Conservation (phyloP, 2,888 invertebrate genomes). For the Myathropa florea region DNA sequence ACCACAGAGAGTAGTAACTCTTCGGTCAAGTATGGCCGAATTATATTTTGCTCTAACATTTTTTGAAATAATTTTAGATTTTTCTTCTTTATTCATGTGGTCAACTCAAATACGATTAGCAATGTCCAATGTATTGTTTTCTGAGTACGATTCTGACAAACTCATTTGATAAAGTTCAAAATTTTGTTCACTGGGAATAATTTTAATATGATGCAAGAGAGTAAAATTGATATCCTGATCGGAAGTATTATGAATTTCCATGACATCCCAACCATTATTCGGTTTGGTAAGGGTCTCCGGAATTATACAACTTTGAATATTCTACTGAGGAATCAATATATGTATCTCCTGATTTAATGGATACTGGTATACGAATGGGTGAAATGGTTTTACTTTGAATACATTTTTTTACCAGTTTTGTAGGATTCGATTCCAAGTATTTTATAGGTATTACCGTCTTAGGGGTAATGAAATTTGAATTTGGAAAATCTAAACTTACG, state of each 20-base stretch:
- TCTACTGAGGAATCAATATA: neutral
- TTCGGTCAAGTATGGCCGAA: too few relatives aligned
- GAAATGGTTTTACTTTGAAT: neutral
- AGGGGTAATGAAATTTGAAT: conserved; percentile 8
- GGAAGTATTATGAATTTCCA: too few relatives aligned
- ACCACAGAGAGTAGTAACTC: neutral
- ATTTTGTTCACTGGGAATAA: neutral
- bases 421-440: conserved; percentile 17
- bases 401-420: conserved; percentile 17
- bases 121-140: neutral
- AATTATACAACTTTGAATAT: conserved; percentile 8
- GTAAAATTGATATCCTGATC: neutral
- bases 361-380: too few relatives aligned
- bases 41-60: too few relatives aligned
- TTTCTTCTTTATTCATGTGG: conserved; percentile 21
- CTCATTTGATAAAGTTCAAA: neutral
- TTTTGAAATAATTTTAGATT: neutral
- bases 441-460: conserved; percentile 22
- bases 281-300: neutral
- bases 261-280: neutral
- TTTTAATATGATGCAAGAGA: conserved; percentile 7
- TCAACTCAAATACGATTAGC: neutral
- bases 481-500: conserved; percentile 28
- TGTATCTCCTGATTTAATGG: too few relatives aligned
- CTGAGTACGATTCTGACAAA: neutral